phyloP scores from a whole-genome alignment of 2,113 vertebrate species.

The Trochalopteron elliotii region DNA sequence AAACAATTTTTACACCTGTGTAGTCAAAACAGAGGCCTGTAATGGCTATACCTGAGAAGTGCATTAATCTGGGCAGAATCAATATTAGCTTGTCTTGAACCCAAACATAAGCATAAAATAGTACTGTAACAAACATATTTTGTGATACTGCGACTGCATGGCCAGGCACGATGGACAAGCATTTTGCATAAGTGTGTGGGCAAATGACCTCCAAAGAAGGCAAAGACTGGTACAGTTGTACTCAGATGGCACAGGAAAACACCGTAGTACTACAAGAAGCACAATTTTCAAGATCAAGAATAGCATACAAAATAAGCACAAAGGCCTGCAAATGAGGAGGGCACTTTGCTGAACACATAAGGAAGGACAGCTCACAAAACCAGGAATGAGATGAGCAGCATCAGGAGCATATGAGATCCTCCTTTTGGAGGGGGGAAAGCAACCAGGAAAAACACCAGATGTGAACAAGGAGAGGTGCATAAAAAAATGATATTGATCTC shows the following conservation, averaged over 20 bases:
- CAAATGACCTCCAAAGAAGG: not conserved
- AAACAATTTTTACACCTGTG: not conserved
- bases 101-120: not conserved
- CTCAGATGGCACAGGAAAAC: not conserved
- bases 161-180: not conserved
- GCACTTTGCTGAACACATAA: not conserved
- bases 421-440: not conserved
- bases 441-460: not conserved
- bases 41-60: not conserved
- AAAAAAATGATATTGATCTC: not conserved
- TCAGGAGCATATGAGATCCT: not conserved
- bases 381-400: not conserved
- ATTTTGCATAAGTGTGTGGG: not conserved
- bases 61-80: not conserved
- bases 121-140: not conserved
- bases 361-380: not conserved
- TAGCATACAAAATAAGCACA: not conserved
- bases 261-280: not conserved
- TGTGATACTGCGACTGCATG: not conserved
- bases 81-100: not conserved
- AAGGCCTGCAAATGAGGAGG: not conserved
- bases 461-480: not conserved
- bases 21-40: not conserved
- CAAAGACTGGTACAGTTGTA: not conserved
- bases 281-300: not conserved